Base-by-base conservation (phyloP, 2,888 invertebrate species). In the Cosmopolites sordidus region DNA sequence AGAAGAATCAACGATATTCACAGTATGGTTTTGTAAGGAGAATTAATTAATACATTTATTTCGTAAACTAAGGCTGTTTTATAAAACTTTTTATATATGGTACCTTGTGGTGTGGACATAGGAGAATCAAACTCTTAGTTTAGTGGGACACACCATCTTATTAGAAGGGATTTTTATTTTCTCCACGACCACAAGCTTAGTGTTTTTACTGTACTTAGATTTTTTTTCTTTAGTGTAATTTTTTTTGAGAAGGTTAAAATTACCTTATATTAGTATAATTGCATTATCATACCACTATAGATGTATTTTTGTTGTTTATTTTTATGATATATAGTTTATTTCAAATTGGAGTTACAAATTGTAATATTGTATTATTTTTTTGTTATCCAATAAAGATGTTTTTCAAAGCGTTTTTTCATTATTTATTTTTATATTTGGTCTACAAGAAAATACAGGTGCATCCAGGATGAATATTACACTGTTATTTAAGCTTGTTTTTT, bases 301-400 rank as follows among this genome's bases (percentile, higher is more conserved):
- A 11, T 16, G 17, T 16, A 40, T 71, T 72, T 70, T 71, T 72
- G 71, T 73, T 73, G 71, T 71, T 73, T 72, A 72, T 72, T 72
- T 71, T 72, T 72, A 69, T 71, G 70, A 66, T 58, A 62, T 62
- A 70, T 69, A 70, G 71, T 70, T 70, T 70, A 72, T 71, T 66
- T 63, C 64, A 5, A 62, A 64, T 67, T 61, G 66, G 45, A 52
- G 56, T 53, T 57, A 61, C 69, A 68, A 40, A 40, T 15, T 11
- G 16, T 12, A 27, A 27, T 27, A 9, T 27, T 27, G 27, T 9
- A 12, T 33, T 33, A 3, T 22, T 5, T 33, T 12, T 50, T 37
- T 47, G 38, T 48, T 48, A 43, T 48, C 27, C 41, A 43, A 50
- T 43, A 50, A 50, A 50, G 43, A 40, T 16, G 16, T 42, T 42